Conservation (phyloP, 2,888 invertebrate species). For the Chouioia cunea region DNA sequence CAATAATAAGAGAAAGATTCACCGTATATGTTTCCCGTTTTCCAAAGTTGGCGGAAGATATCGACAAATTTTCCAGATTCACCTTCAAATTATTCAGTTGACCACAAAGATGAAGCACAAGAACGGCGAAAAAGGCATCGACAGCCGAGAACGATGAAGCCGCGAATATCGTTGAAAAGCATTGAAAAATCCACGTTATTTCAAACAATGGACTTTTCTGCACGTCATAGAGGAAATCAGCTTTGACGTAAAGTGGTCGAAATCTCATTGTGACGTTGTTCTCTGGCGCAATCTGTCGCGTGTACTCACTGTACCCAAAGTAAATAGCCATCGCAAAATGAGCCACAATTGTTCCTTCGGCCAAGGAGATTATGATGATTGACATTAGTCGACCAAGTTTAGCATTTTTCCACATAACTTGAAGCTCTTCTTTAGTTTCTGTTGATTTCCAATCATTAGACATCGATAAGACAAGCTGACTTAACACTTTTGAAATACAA, state of each 20-base stretch:
- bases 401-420: constrained; percentile 40
- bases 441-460: constrained; percentile 33
- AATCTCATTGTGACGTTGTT: constrained; percentile 8
- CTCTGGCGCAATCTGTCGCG: background rate
- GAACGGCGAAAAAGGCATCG: constrained; percentile 42
- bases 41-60: background rate
- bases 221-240: constrained; percentile 21
- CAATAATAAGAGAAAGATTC: constrained; percentile 39
- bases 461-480: constrained; percentile 34
- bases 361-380: constrained; percentile 22
- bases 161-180: constrained; percentile 23
- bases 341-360: constrained; percentile 24
- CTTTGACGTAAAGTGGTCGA: constrained; percentile 23
- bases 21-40: background rate
- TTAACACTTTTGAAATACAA: constrained; percentile 27
- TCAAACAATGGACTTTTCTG: constrained; percentile 31
- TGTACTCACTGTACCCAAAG: background rate
- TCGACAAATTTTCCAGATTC: background rate
- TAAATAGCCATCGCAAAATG: constrained; percentile 13
- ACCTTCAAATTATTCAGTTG: constrained; percentile 43
- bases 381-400: constrained; percentile 36
- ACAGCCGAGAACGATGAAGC: constrained; percentile 37
- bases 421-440: constrained; percentile 3
- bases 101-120: constrained; percentile 43
- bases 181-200: constrained; percentile 35